phyloP scores from a whole-genome alignment of 1,140 invertebrate genomes.

The Pseudachorutes palmiensis region DNA sequence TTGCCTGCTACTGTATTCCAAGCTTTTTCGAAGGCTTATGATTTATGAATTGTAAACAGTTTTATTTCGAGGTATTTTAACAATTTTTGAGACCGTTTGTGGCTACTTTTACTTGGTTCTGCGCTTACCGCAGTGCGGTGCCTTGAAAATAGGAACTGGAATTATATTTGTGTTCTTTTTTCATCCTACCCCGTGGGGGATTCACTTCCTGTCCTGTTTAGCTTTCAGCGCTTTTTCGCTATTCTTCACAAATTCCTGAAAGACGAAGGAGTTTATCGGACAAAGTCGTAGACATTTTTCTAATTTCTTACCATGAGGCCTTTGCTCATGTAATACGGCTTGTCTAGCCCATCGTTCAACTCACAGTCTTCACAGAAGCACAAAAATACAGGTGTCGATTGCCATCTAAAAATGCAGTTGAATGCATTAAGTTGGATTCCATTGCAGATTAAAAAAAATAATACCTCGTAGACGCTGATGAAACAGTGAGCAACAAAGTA shows the following conservation, averaged over 20 bases:
- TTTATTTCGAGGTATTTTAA: too few species aligned
- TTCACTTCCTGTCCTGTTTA: slow-evolving; percentile 3
- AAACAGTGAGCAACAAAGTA: slow-evolving; percentile 67
- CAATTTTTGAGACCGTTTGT: too few species aligned
- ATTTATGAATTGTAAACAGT: too few species aligned
- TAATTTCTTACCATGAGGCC: slow-evolving; percentile 54
- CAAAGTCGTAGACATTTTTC: background rate
- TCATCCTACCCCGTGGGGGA: too few species aligned
- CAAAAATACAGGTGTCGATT: slow-evolving; percentile 70
- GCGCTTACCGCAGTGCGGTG: too few species aligned
- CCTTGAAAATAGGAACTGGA: too few species aligned
- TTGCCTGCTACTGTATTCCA: too few species aligned
- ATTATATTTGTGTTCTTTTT: too few species aligned
- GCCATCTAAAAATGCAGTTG: slow-evolving; percentile 55
- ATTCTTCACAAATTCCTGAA: slow-evolving; percentile 56
- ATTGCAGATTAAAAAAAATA: background rate
- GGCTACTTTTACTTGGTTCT: too few species aligned
- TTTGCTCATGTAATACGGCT: slow-evolving; percentile 66
- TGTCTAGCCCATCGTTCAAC: slow-evolving; percentile 61
- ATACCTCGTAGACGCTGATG: slow-evolving; percentile 68
- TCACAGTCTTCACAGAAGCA: slow-evolving; percentile 74
- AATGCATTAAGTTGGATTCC: slow-evolving; percentile 5
- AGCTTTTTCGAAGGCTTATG: too few species aligned
- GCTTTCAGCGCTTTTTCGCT: slow-evolving; percentile 51
- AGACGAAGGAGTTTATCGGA: slow-evolving; percentile 23